Evolutionary conservation across 1,140 invertebrate species (phyloP), one percentile per base, ranked within the genome.

Genomic region (Oppia nitens): DNA sequence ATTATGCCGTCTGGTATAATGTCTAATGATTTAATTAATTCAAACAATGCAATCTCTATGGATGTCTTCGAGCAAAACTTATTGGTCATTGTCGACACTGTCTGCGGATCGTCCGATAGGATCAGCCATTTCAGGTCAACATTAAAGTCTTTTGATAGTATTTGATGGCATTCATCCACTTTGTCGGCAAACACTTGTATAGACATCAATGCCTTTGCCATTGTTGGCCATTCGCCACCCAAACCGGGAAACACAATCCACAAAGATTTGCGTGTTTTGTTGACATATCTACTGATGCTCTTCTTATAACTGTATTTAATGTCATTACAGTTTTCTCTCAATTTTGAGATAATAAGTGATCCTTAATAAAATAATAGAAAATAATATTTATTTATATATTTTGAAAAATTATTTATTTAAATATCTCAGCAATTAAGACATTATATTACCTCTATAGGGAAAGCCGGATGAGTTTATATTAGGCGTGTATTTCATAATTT

Each of bases 141-240:
- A 81, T 78, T 47, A 82, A 80, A 9, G 84, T 81, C 57, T 81
- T 83, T 56, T 79, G 79, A 62, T 79, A 73, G 55, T 97, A 81
- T 40, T 83, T 83, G 26, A 79, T 73, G 48, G 79, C 78, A 71
- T 96, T 96, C 0, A 75, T 69, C 47, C 89, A 50, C 81, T 75
- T 92, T 92, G 97, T 74, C 97, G 93, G 28, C 83, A 83, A 9
- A 93, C 94, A 90, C 96, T 49, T 87, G 82, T 29, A 50, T 88
- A 29, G 75, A 67, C 77, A 97, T 82, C 32, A 98, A 73, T 23
- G 83, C 77, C 67, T 81, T 81, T 3, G 80, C 91, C 92, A 97
- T 98, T 61, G 87, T 88, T 51, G 82, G 75, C 93, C 93, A 98
- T 73, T 98, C 93, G 32, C 84, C 83, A 12, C 94, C 94, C 91